Percentiles rank a stretch among this genome's conserved stretches.
Conservation (phyloP, 2,113 vertebrate species). For the Enhydra lutris region DNA sequence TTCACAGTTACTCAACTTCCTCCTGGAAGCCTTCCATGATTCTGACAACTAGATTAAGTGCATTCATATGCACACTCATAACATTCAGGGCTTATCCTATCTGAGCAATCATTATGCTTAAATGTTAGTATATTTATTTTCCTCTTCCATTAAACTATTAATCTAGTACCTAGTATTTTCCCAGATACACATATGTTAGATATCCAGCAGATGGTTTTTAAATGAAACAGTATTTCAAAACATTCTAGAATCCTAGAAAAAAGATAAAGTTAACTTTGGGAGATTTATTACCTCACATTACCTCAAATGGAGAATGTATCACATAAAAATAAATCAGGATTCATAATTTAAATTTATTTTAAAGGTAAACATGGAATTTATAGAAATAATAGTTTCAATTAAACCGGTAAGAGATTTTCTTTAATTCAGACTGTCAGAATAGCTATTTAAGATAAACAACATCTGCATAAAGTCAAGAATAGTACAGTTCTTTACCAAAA, state of each 20-base stretch:
- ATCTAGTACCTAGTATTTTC: background rate
- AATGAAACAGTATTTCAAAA: slow-evolving; percentile 14
- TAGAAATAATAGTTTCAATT: background rate
- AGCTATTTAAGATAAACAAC: background rate
- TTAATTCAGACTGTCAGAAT: background rate
- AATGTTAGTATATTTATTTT: slow-evolving; percentile 41
- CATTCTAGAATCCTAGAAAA: background rate
- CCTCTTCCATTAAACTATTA: background rate
- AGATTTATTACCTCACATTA: background rate
- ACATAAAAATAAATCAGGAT: background rate
- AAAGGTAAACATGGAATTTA: background rate
- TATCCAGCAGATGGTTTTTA: background rate
- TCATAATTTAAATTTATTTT: background rate
- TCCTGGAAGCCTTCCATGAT: background rate
- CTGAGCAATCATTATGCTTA: background rate
- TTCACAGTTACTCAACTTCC: background rate
- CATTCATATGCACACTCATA: background rate
- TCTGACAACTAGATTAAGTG: background rate
- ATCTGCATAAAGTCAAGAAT: background rate
- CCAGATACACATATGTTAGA: background rate
- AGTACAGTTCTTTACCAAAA: background rate
- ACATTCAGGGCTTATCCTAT: background rate
- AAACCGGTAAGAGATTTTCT: background rate
- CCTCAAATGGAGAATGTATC: background rate
- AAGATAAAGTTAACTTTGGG: background rate